Evolutionary conservation across 2,797 vertebrate genomes (phyloP).

Genomic region (Botia kubotai): DNA sequence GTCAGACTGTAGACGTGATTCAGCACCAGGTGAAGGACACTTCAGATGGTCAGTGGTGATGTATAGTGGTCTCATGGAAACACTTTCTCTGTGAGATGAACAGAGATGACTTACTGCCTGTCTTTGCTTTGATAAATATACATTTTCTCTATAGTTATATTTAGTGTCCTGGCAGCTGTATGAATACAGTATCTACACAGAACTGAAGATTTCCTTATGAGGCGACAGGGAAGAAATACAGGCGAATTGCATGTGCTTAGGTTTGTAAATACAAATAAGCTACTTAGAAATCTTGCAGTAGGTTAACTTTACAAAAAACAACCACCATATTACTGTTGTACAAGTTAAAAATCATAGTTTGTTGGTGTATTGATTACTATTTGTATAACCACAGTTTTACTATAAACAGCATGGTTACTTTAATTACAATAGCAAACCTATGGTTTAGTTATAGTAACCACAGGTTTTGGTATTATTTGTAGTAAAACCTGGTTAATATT

Average conservation of each 20-base stretch:
- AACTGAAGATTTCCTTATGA: not conserved
- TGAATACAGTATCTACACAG: not conserved
- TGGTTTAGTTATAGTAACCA: too few relatives aligned
- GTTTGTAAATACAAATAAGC: not conserved
- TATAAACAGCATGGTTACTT: not conserved
- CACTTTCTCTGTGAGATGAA: slow-evolving; percentile 60
- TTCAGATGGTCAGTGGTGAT: slow-evolving; percentile 45
- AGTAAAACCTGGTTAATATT: too few relatives aligned
- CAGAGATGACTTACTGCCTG: slow-evolving; percentile 56
- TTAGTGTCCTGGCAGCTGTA: slow-evolving; percentile 43
- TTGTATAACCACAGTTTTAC: not conserved
- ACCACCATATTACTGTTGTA: not conserved
- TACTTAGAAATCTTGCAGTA: not conserved
- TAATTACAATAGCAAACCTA: not conserved
- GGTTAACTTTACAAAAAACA: too few relatives aligned
- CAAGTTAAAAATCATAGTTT: not conserved
- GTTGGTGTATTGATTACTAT: too few relatives aligned
- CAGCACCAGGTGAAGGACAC: slow-evolving; percentile 12
- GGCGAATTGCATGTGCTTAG: not conserved
- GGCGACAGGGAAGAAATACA: not conserved
- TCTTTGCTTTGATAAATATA: slow-evolving; percentile 53
- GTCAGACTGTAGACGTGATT: slow-evolving; percentile 57
- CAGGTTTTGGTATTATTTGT: too few relatives aligned
- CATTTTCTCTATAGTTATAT: slow-evolving; percentile 51
- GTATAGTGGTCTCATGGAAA: slow-evolving; percentile 36